Evolutionary conservation across 2,888 invertebrate species (phyloP), one percentile per base, ranked within the genome.

Genomic region (Plebejus melissa): DNA sequence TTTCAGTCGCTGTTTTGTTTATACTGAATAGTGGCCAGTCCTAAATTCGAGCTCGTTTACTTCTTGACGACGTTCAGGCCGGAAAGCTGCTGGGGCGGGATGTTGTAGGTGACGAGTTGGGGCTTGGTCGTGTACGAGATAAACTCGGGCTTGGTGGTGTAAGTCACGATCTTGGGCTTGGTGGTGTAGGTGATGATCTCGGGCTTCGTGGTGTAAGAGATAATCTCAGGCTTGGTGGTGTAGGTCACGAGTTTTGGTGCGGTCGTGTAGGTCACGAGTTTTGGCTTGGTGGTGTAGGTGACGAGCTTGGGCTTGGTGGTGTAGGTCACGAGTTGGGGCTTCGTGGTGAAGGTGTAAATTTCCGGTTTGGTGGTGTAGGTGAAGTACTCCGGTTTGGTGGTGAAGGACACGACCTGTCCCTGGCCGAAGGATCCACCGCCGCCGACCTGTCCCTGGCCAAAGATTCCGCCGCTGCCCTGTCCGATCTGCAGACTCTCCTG

Each of bases 181-280:
- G 71, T 71, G 9, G 46, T 46, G 71, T 71, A 71, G 9, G 71
- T 71, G 4, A 71, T 11, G 11, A 71, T 70, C 46, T 70, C 9
- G 22, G 70, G 83, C 74, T 83, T 82, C 6, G 81, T 81, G 11
- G 82, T 83, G 77, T 75, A 83, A 0, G 82, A 82, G 0, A 81
- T 74, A 4, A 80, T 78, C 78, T 83, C 79, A 0, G 83, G 83
- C 76, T 82, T 82, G 4, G 82, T 82, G 1, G 82, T 83, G 76
- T 76, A 84, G 0, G 82, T 82, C 2, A 80, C 65, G 9, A 81
- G 79, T 76, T 83, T 79, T 0, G 83, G 83, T 72, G 90, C 90
- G 1, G 85, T 83, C 77, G 91, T 87, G 86, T 82, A 90, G 0
- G 82, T 80, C 0, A 86, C 81, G 1, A 82, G 80, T 80, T 86